Evolutionary conservation across 2,113 vertebrate species (phyloP).

Genomic region (Delphinus delphis): DNA sequence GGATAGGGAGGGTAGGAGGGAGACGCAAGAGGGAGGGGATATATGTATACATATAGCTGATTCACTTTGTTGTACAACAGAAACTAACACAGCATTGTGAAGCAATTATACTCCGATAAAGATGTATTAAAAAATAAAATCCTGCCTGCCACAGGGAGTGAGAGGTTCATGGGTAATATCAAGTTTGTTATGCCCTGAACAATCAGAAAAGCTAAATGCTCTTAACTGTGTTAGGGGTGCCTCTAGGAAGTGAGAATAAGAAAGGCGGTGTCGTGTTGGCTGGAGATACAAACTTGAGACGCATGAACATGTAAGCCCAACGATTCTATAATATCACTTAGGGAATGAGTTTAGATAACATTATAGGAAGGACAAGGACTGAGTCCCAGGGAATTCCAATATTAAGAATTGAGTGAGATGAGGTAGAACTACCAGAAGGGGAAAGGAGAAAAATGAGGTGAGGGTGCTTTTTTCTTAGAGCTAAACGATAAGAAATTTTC

Average conservation of each 20-base stretch:
- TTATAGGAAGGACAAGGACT: neutral
- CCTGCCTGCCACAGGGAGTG: neutral
- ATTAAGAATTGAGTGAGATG: neutral
- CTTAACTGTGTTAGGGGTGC: neutral
- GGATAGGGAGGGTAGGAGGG: too few species aligned
- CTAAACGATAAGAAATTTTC: neutral
- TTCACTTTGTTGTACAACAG: too few species aligned
- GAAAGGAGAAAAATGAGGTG: neutral
- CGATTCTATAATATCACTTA: neutral
- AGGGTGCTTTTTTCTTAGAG: neutral
- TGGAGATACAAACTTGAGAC: neutral
- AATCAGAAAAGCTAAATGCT: neutral
- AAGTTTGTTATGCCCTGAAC: neutral
- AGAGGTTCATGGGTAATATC: neutral
- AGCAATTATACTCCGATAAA: too few species aligned
- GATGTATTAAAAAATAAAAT: neutral
- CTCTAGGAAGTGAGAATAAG: neutral
- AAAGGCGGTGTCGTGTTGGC: neutral
- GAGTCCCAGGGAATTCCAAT: neutral
- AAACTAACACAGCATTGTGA: too few species aligned
- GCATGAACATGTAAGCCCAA: neutral
- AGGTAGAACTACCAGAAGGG: neutral
- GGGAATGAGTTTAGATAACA: neutral
- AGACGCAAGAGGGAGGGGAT: too few species aligned
- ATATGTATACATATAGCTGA: too few species aligned